phyloP scores from a whole-genome alignment of 1,140 invertebrate species.

The Scaptomyza hsui region DNA sequence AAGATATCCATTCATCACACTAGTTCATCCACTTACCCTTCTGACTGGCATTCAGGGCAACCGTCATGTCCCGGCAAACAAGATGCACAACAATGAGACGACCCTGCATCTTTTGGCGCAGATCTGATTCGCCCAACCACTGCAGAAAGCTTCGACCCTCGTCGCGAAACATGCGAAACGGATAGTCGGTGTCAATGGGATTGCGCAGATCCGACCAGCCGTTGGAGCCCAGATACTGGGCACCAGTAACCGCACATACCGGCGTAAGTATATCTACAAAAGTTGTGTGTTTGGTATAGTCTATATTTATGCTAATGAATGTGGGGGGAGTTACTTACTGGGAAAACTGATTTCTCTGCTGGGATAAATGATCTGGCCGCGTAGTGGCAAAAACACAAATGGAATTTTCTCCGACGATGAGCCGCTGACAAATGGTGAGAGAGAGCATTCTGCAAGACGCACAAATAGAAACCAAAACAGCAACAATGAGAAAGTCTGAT shows the following conservation, averaged over 20 bases:
- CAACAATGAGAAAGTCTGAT: conserved; percentile 58
- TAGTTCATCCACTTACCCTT: conserved; percentile 36
- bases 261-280: conserved; percentile 89
- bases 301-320: conserved; percentile 9
- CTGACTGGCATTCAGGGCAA: conserved; percentile 83
- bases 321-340: conserved; percentile 86
- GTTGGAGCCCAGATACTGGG: conserved; percentile 90
- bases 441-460: conserved; percentile 89
- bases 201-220: conserved; percentile 92
- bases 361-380: conserved; percentile 93
- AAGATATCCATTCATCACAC: neutral
- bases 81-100: conserved; percentile 91
- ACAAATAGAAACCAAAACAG: conserved; percentile 15
- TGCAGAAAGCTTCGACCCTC: conserved; percentile 92
- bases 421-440: conserved; percentile 91
- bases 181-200: conserved; percentile 89
- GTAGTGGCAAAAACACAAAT: conserved; percentile 92
- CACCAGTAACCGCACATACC: conserved; percentile 93
- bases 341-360: conserved; percentile 92
- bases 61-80: conserved; percentile 90
- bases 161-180: conserved; percentile 91
- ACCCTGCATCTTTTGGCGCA: conserved; percentile 90
- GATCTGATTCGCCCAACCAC: conserved; percentile 92
- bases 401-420: conserved; percentile 91
- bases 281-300: neutral